Conservation (phyloP, 92 coral and sea anemone species). For the Paragorgia papillata region DNA sequence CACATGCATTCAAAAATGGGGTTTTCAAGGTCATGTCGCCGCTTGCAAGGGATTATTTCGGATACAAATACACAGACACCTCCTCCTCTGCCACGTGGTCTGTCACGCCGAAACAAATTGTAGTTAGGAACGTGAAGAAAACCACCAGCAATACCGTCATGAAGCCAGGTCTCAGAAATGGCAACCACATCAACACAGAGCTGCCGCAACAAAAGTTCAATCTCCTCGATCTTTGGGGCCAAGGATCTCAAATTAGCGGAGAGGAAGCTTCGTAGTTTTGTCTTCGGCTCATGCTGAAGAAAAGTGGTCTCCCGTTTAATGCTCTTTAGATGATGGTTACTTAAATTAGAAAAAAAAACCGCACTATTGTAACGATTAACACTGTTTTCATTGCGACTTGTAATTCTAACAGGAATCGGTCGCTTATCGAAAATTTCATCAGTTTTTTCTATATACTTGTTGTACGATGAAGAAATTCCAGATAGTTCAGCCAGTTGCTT, state of each 20-base stretch:
- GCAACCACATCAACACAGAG: slow-evolving; percentile 26
- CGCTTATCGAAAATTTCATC: no score
- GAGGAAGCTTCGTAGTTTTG: slow-evolving; percentile 12
- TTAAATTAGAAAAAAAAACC: no score
- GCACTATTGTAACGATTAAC: no score
- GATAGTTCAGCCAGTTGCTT: no score
- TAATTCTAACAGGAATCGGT: no score
- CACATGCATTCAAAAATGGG: slow-evolving; percentile 36
- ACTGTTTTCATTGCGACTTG: no score
- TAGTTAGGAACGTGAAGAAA: slow-evolving; percentile 8
- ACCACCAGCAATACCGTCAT: slow-evolving; percentile 19
- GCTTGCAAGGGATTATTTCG: slow-evolving; percentile 22
- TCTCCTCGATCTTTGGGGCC: slow-evolving; percentile 38
- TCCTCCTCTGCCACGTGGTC: no score
- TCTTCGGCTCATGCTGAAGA: no score
- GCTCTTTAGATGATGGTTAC: no score
- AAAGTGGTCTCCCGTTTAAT: no score
- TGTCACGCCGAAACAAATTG: slow-evolving; percentile 18
- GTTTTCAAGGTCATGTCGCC: slow-evolving; percentile 43
- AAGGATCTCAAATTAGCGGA: slow-evolving; percentile 38
- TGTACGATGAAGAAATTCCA: no score
- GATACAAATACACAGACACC: slow-evolving; percentile 38
- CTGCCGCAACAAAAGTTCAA: slow-evolving; percentile 16
- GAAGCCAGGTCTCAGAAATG: slow-evolving; percentile 43
- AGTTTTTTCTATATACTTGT: no score